Evolutionary conservation across 2,113 vertebrate genomes (phyloP), one percentile per base, ranked within the genome.

Genomic region (Poicephalus gulielmi): DNA sequence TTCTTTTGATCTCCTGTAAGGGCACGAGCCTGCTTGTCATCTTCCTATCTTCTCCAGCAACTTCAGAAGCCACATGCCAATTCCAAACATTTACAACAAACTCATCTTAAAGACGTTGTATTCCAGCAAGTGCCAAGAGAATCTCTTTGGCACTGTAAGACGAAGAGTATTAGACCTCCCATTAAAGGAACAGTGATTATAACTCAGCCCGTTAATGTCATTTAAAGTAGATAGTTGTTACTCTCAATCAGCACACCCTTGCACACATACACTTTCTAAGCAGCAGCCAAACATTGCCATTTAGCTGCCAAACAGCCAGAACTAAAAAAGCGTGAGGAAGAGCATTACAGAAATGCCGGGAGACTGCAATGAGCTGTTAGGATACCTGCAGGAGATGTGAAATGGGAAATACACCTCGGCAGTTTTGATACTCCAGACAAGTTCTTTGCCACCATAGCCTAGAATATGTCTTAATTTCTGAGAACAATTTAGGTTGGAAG

Each of bases 291-390:
- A 17, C 24, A 5, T 0, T 7, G 50, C 8, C 39, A 2, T 4
- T 18, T 6, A 64, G 25, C 27, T 37, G 57, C 25, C 53, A 25
- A 13, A 3, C 3, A 31, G 5, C 57, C 33, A 35, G 57, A 59
- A 33, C 2, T 2, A 23, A 24, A 28, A 0, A 3, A 8, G 10
- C 2, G 6, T 0, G 20, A 77, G 13, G 4, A 14, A 31, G 30
- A 44, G 24, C 33, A 8, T 30, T 8, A 67, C 3, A 25, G 24
- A 28, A 52, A 41, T 0, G 24, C 8, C 25, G 9, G 20, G 13
- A 59, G 8, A 3, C 27, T 2, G 28, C 3, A 44, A 30, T 0
- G 46, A 82, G 41, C 20, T n/a, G 6, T 5, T 24, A 39, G 41
- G 41, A 9, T 31, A 33, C 9, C 57, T 8, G 16, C 44, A 17